Percentiles rank a stretch among this genome's conserved stretches.
Conservation (phyloP, 2,797 vertebrate genomes). For the Coracias cyanogaster region DNA sequence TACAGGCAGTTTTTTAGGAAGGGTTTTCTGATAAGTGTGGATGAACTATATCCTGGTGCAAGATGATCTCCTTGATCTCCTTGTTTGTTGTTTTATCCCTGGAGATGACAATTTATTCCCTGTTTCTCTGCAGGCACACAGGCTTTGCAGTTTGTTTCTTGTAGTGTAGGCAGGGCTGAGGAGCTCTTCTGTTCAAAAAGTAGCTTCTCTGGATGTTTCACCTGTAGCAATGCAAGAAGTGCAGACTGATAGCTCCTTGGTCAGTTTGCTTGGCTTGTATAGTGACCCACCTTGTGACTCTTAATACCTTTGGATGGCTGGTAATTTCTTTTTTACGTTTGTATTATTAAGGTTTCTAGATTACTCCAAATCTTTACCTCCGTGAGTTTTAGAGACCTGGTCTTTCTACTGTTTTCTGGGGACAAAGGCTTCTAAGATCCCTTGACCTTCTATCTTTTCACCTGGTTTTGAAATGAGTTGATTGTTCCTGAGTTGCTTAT, state of each 20-base stretch:
- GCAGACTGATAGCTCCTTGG: not conserved
- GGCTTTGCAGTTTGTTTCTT: not conserved
- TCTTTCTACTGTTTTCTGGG: not conserved
- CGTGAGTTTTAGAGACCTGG: not conserved
- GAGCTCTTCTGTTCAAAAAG: not conserved
- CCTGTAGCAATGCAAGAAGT: not conserved
- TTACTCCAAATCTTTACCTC: not conserved
- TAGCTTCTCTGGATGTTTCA: not conserved
- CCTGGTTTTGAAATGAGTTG: not conserved
- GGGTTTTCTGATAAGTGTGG: not conserved
- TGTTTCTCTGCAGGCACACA: not conserved
- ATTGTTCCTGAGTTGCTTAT: not conserved
- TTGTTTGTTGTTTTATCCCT: not conserved
- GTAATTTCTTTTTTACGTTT: not conserved
- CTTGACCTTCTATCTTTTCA: not conserved
- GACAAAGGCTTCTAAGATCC: not conserved
- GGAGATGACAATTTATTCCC: not conserved
- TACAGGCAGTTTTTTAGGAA: not conserved
- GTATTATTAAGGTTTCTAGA: not conserved
- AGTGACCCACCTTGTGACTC: conserved; percentile 35
- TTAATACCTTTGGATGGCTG: not conserved
- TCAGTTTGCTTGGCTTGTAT: not conserved
- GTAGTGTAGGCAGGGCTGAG: not conserved
- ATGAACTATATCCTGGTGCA: not conserved
- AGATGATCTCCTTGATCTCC: not conserved